Evolutionary conservation across 2,113 vertebrate species (phyloP), one percentile per base, ranked within the genome.

Genomic region (Sebastes fasciatus): DNA sequence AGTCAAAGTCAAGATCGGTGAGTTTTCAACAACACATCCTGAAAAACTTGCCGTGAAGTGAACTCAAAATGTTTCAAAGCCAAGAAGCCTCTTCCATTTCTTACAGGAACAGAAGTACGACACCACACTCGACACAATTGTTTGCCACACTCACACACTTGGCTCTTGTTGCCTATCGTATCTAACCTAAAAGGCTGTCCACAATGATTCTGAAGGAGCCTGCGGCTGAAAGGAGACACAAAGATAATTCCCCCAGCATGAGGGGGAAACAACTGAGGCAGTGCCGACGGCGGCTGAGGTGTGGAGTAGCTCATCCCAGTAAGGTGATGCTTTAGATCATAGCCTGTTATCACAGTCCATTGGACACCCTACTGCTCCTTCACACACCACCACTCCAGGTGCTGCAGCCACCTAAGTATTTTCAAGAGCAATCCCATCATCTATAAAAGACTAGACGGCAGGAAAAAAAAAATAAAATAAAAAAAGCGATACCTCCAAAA

Each of bases 291-390:
- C 17, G 57, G 42, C 0, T 65, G 67, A 77, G 49, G 49, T 72
- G 54, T 55, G 48, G 49, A 77, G 58, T 1, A 78, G 23, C 65
- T 52, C 13, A 21, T 17, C 64, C 16, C 65, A 0, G 55, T 57
- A 9, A 78, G 80, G 45, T 43, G 65, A 62, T 8, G 54, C 54
- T 78, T 72, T 7, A 76, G 60, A 74, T 83, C 64, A 67, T 6
- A 75, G 65, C 58, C 74, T 63, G n/a, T 86, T 74, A 80, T 65
- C 68, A 21, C 72, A 69, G 52, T 65, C 23, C 51, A 65, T 4
- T 7, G 8, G 60, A 75, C 51, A 10, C 40, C 64, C 62, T 40
- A 42, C 61, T 52, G 46, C 60, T 66, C 49, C 77, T 61, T 81
- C 77, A 77, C 69, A 76, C 48, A 71, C 26, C 46, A 51, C 5